Percentiles rank a stretch among this genome's conserved stretches.
Evolutionary conservation across 1,140 invertebrate genomes (phyloP).

Genomic region (Anoplolepis gracilipes): DNA sequence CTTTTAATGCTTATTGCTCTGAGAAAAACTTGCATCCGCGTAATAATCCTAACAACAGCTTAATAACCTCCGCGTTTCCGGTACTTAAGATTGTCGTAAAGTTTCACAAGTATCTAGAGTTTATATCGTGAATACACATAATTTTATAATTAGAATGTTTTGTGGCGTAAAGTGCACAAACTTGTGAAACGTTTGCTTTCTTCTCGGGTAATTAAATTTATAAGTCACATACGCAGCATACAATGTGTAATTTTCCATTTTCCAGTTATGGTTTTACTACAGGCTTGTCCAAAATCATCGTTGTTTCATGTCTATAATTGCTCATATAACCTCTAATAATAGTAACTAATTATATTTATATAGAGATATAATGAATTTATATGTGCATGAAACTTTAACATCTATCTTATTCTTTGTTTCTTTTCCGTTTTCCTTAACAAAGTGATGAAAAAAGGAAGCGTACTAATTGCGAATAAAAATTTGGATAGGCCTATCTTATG

Average conservation of each 20-base stretch:
- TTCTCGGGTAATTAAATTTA: neutral
- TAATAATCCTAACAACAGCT: neutral
- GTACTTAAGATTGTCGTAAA: neutral
- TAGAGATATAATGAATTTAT: too few relatives aligned
- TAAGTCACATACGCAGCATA: neutral
- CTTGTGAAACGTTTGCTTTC: neutral
- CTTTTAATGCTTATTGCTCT: conserved; percentile 18
- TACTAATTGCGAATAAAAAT: neutral
- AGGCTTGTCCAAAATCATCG: neutral
- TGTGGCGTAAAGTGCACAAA: neutral
- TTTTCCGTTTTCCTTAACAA: neutral
- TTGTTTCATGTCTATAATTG: neutral
- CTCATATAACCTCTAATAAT: neutral
- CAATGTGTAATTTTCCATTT: neutral
- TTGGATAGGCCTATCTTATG: neutral
- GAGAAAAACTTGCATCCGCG: neutral
- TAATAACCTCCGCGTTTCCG: neutral
- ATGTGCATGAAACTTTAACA: neutral
- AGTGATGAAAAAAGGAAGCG: neutral
- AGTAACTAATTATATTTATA: neutral
- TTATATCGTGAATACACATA: neutral
- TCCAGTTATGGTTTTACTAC: neutral
- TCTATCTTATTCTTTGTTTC: neutral
- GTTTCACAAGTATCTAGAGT: neutral
- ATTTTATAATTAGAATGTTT: conserved; percentile 16